Conservation (phyloP, 2,113 vertebrate species). For the Tympanuchus pallidicinctus region DNA sequence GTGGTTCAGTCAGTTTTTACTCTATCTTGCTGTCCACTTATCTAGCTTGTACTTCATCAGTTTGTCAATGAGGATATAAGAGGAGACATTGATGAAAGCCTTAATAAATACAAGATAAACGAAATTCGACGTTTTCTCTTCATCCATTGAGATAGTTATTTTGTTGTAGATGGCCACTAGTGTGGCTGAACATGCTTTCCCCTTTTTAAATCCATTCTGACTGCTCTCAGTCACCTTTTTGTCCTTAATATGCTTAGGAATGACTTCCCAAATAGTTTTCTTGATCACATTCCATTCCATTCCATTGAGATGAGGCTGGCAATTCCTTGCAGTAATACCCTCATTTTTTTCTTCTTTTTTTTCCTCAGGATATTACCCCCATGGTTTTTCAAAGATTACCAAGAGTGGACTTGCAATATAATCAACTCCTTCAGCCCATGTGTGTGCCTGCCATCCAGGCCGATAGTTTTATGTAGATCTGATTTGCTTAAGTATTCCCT, state of each 20-base stretch:
- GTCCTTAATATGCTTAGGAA: background rate
- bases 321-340: background rate
- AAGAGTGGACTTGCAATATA: background rate
- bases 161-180: background rate
- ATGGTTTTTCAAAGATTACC: no score
- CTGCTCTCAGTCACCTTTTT: background rate
- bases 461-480: background rate
- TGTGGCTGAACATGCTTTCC: background rate
- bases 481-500: background rate
- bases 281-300: background rate
- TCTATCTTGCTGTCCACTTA: background rate
- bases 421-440: background rate
- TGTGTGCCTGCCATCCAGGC: background rate
- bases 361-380: no score
- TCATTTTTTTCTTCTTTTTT: no score
- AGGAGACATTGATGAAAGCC: background rate
- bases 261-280: background rate
- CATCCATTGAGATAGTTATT: background rate
- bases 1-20: background rate
- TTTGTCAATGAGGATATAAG: background rate
- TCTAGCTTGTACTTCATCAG: background rate
- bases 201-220: background rate
- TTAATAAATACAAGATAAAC: background rate
- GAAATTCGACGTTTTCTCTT: background rate
- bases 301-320: background rate